A percentile compares a stretch with the other conserved stretches of the same genome.
These are phyloP conservation scores for Diarsia dahlii DNA, from an alignment of 2,888 invertebrate genomes.

Conservation along the genomic window DNA sequence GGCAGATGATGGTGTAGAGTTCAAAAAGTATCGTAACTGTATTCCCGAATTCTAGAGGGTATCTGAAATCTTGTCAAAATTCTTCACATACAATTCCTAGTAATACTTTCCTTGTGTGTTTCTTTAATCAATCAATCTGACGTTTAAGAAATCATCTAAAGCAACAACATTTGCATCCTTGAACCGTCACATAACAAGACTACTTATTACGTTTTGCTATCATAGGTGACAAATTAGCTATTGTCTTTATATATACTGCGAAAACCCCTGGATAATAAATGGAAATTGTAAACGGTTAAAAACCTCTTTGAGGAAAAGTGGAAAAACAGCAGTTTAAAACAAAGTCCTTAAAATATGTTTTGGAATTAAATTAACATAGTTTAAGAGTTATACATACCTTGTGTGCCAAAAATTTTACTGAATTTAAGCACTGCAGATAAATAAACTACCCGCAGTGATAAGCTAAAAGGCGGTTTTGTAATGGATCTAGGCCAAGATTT, in stretches of 20 bases:
- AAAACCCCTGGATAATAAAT: background rate
- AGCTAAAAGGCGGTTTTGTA: background rate
- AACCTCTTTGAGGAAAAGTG: slow-evolving; percentile 9
- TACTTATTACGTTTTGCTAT: slow-evolving; percentile 24
- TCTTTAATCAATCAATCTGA: slow-evolving; percentile 16
- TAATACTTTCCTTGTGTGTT: background rate
- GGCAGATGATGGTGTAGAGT: too few species aligned
- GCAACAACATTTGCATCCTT: slow-evolving; percentile 8
- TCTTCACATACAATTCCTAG: background rate
- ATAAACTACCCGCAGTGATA: slow-evolving; percentile 17
- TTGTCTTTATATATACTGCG: slow-evolving; percentile 9
- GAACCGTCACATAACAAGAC: slow-evolving; percentile 7
- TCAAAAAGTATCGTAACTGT: too few species aligned
- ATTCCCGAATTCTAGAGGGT: too few species aligned
- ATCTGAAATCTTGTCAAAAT: slow-evolving; percentile 12
- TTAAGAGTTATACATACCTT: background rate
- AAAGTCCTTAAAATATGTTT: background rate
- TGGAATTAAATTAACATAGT: background rate
- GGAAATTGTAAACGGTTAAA: background rate
- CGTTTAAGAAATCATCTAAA: slow-evolving; percentile 21
- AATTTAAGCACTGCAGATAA: slow-evolving; percentile 14
- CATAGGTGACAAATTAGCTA: slow-evolving; percentile 32
- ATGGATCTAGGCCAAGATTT: slow-evolving; percentile 28
- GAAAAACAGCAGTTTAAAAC: background rate
- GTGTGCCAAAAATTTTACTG: slow-evolving; percentile 23